Evolutionary conservation across 2,888 invertebrate species (phyloP).

Genomic region (Philereme vetulata): DNA sequence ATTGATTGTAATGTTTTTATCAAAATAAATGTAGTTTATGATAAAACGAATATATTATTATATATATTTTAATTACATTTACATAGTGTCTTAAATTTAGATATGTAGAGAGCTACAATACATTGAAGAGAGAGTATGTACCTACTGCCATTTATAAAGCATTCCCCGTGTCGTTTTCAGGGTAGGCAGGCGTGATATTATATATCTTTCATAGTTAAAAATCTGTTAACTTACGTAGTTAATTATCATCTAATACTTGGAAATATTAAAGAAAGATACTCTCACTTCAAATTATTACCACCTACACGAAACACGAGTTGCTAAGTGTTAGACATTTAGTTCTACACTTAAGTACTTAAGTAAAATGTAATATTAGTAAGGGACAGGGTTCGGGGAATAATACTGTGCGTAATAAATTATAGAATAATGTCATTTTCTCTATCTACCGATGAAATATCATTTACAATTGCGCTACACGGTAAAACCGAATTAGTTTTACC

Average conservation of each 20-base stretch:
- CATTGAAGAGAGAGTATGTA: slow-evolving; percentile 47
- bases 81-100: slow-evolving; percentile 52
- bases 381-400: slow-evolving; percentile 14
- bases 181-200: slow-evolving; percentile 17
- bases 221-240: slow-evolving; percentile 6
- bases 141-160: slow-evolving; percentile 16
- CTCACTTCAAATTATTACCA: slow-evolving; percentile 28
- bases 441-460: slow-evolving; percentile 29
- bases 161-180: slow-evolving; percentile 32
- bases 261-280: slow-evolving; percentile 16
- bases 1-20: neutral
- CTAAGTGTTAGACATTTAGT: slow-evolving; percentile 25
- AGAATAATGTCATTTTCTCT: slow-evolving; percentile 27
- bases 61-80: slow-evolving; percentile 13
- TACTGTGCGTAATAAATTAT: slow-evolving; percentile 27
- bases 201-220: slow-evolving; percentile 8
- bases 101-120: slow-evolving; percentile 58
- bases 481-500: slow-evolving; percentile 43
- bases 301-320: slow-evolving; percentile 22
- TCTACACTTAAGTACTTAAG: slow-evolving; percentile 13
- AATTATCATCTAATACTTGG: slow-evolving; percentile 7
- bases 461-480: slow-evolving; percentile 52
- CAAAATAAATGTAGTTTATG: neutral
- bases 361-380: slow-evolving; percentile 7
- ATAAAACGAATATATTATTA: neutral